Evolutionary conservation across 1,140 invertebrate genomes (phyloP).

Genomic region (Penaeus indicus): DNA sequence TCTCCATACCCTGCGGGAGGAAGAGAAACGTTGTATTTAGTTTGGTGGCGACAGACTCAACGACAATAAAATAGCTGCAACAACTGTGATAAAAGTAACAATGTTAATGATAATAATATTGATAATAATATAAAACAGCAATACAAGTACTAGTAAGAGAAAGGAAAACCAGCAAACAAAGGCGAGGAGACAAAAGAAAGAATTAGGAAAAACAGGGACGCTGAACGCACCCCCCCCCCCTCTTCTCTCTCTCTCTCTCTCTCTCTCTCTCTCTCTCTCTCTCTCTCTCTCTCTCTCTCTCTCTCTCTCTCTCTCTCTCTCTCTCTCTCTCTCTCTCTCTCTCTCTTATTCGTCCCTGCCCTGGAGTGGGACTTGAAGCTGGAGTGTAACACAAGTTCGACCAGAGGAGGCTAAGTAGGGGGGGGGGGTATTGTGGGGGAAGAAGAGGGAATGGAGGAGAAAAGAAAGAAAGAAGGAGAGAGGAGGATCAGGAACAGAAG

Average conservation of each 20-base stretch:
- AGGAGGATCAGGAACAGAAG: neutral
- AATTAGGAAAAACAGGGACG: neutral
- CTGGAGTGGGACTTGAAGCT: neutral
- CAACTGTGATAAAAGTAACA: neutral
- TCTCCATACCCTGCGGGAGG: slow-evolving; percentile 60
- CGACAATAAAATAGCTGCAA: neutral
- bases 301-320: neutral
- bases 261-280: neutral
- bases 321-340: neutral
- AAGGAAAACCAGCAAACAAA: neutral
- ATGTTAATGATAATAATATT: no score
- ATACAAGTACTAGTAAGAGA: neutral
- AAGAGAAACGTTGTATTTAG: neutral
- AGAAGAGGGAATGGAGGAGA: neutral
- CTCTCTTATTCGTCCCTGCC: neutral
- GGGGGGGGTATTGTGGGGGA: slow-evolving; percentile 4
- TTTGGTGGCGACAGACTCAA: neutral
- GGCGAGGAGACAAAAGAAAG: neutral
- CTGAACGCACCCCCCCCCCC: neutral
- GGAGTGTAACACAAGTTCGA: neutral
- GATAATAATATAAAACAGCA: neutral
- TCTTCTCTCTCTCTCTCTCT: neutral
- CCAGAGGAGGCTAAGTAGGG: neutral
- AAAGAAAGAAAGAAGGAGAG: neutral
- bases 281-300: neutral